Percentiles rank a stretch among this genome's conserved stretches.
phyloP scores from a whole-genome alignment of 2,888 invertebrate genomes.

The Troilus luridus region DNA sequence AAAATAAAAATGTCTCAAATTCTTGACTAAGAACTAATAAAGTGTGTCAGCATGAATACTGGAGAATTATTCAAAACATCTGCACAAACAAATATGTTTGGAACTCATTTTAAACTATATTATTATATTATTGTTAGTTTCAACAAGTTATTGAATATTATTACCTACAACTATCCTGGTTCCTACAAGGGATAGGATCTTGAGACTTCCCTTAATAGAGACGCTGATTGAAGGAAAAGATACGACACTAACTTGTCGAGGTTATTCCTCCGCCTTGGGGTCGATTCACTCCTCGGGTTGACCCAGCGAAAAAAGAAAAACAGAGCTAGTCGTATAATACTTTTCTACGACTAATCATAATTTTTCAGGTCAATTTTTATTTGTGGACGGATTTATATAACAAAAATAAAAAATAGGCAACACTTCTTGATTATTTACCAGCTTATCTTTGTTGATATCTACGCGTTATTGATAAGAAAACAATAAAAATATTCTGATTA shows the following conservation, averaged over 20 bases:
- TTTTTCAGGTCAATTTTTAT: conserved; percentile 27
- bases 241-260: neutral
- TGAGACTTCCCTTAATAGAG: neutral
- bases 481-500: too few species aligned
- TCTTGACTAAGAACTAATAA: too few species aligned
- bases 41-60: too few species aligned
- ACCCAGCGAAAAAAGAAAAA: conserved; percentile 23
- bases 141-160: neutral
- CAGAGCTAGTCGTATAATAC: neutral
- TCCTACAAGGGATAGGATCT: neutral
- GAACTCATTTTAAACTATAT: too few species aligned
- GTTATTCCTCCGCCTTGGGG: neutral
- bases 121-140: neutral
- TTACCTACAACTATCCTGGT: neutral
- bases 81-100: too few species aligned
- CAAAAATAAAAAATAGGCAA: neutral
- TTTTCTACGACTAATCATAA: neutral
- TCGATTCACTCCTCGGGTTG: conserved; percentile 2
- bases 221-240: neutral
- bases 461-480: neutral
- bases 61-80: too few species aligned
- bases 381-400: neutral
- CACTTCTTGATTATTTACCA: neutral
- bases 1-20: too few species aligned
- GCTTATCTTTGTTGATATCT: neutral